phyloP scores from a whole-genome alignment of 2,888 invertebrate species.

The Shargacucullia verbasci region DNA sequence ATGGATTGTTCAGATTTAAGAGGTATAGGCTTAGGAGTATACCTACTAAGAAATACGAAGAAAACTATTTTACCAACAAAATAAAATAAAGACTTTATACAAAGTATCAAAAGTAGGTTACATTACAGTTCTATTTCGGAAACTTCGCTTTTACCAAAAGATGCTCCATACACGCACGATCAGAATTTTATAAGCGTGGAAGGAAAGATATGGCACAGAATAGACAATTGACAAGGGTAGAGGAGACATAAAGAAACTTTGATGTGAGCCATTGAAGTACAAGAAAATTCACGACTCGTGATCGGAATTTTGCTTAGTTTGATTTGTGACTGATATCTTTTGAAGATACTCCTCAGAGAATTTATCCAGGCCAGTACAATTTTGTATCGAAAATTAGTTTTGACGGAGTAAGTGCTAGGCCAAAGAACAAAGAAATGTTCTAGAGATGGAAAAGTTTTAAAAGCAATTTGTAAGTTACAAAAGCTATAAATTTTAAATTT shows the following conservation, averaged over 20 bases:
- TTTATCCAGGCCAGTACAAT: conserved; percentile 50
- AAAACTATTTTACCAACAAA: conserved; percentile 16
- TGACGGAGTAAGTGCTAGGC: conserved; percentile 41
- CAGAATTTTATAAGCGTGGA: conserved; percentile 55
- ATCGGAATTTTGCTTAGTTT: conserved; percentile 72
- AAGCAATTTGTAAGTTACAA: conserved; percentile 30
- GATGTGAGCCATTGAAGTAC: conserved; percentile 76
- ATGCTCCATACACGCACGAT: conserved; percentile 40
- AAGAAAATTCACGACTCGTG: conserved; percentile 74
- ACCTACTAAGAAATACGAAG: too few relatives aligned
- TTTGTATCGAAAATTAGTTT: conserved; percentile 56
- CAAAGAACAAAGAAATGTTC: conserved; percentile 41
- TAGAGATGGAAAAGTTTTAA: conserved; percentile 34
- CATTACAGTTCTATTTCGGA: conserved; percentile 45
- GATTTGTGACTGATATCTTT: conserved; percentile 70
- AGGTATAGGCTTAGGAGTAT: too few relatives aligned
- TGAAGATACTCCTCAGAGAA: conserved; percentile 52
- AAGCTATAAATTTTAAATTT: conserved; percentile 26
- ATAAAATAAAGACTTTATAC: conserved; percentile 27
- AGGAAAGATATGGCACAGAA: conserved; percentile 69
- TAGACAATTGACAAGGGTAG: conserved; percentile 80
- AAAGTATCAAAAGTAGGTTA: conserved; percentile 51
- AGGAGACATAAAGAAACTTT: conserved; percentile 75
- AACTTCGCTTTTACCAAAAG: conserved; percentile 46
- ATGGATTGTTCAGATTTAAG: too few relatives aligned